A percentile compares a stretch with the other conserved stretches of the same genome.
These are phyloP conservation scores for Enoplosus armatus DNA, from an alignment of 2,797 vertebrate species.

Conservation along the genomic window DNA sequence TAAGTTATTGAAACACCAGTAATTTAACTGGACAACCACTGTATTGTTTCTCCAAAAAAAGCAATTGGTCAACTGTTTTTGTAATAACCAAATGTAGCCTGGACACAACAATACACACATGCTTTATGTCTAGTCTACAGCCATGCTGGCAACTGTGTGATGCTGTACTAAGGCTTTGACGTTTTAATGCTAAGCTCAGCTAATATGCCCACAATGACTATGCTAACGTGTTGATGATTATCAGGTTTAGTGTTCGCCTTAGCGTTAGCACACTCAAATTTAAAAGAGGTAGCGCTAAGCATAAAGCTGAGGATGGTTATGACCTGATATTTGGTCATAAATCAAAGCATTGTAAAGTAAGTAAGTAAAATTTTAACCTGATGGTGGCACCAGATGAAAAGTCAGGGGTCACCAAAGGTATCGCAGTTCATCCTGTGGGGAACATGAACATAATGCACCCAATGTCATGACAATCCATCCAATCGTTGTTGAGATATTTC, in stretches of 20 bases:
- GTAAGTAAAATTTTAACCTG: neutral
- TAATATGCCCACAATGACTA: neutral
- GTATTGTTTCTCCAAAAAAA: too few relatives aligned
- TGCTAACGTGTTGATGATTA: neutral
- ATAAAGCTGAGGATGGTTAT: neutral
- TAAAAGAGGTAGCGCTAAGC: neutral
- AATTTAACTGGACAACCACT: neutral
- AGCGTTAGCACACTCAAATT: too few relatives aligned
- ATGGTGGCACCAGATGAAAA: neutral
- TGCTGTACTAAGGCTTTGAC: too few relatives aligned
- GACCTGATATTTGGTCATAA: too few relatives aligned
- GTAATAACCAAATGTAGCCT: too few relatives aligned
- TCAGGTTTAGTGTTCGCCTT: neutral
- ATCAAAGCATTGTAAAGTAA: too few relatives aligned
- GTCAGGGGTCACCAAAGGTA: neutral
- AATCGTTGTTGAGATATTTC: neutral
- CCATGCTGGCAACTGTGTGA: too few relatives aligned
- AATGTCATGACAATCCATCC: neutral
- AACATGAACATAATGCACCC: neutral
- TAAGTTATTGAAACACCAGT: neutral
- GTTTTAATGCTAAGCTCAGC: too few relatives aligned
- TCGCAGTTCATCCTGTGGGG: neutral
- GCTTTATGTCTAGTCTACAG: too few relatives aligned
- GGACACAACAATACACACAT: too few relatives aligned
- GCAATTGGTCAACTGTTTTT: too few relatives aligned